Conservation (phyloP, 2,888 invertebrate genomes). For the Latheticus oryzae region DNA sequence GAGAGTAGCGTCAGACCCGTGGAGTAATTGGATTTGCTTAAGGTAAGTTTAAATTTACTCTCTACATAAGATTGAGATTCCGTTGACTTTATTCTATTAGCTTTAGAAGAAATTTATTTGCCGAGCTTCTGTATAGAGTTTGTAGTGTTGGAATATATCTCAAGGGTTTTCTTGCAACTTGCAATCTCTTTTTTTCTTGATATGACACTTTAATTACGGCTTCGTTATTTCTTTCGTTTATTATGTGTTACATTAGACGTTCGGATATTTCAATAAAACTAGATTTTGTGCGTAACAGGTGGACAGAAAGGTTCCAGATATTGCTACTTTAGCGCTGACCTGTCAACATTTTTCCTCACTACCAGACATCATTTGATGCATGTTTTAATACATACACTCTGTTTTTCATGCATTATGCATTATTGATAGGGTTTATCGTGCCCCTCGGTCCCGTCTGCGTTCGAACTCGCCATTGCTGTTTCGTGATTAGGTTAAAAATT, state of each 20-base stretch:
- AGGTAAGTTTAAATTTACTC: slow-evolving; percentile 21
- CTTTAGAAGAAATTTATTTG: too few relatives aligned
- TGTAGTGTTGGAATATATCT: too few relatives aligned
- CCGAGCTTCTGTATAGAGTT: too few relatives aligned
- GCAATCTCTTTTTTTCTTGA: slow-evolving; percentile 6
- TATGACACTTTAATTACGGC: slow-evolving; percentile 1
- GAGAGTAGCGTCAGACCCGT: slow-evolving; percentile 18
- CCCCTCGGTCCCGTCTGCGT: slow-evolving; percentile 40
- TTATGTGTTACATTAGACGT: slow-evolving; percentile 20
- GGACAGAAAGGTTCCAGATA: slow-evolving; percentile 36
- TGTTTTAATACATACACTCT: slow-evolving; percentile 30
- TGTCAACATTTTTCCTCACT: slow-evolving; percentile 18
- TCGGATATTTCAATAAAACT: slow-evolving; percentile 9
- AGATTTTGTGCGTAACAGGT: slow-evolving; percentile 40
- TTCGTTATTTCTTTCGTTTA: slow-evolving; percentile 17
- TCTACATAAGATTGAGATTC: too few relatives aligned
- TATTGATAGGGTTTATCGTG: slow-evolving; percentile 44
- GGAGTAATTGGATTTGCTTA: slow-evolving; percentile 12
- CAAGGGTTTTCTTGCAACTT: too few relatives aligned
- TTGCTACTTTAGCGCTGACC: slow-evolving; percentile 43
- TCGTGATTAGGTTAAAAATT: slow-evolving; percentile 47
- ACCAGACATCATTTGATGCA: slow-evolving; percentile 19
- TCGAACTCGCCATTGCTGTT: slow-evolving; percentile 36
- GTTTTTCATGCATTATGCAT: slow-evolving; percentile 42
- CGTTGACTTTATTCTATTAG: too few relatives aligned